phyloP scores from a whole-genome alignment of 2,797 vertebrate species.

The Gallinago stenura region DNA sequence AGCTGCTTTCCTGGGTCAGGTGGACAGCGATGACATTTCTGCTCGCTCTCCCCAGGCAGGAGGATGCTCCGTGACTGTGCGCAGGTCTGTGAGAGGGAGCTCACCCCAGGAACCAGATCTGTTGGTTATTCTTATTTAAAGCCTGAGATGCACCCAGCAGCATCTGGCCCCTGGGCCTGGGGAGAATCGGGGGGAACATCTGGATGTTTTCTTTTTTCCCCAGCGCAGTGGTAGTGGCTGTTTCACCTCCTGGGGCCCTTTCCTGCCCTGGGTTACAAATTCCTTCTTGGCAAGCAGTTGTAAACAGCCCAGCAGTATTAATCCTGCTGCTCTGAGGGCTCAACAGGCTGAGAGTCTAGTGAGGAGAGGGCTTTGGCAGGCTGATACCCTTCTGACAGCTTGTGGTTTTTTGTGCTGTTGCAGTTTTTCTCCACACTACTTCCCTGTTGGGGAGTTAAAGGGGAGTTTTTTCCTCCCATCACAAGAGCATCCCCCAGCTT shows the following conservation, averaged over 20 bases:
- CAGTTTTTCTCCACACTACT: background rate
- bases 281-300: background rate
- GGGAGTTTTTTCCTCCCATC: background rate
- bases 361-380: background rate
- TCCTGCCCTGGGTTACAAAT: background rate
- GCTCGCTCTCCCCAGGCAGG: background rate
- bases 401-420: background rate
- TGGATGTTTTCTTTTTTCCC: background rate
- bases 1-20: background rate
- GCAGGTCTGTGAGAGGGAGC: background rate
- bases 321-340: background rate
- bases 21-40: background rate
- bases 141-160: background rate
- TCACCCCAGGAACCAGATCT: background rate
- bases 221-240: background rate
- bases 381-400: background rate
- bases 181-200: accelerated
- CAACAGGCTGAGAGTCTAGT: background rate
- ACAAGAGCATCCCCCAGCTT: background rate
- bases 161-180: background rate
- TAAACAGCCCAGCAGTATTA: background rate
- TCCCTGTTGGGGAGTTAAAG: background rate
- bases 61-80: background rate
- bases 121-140: background rate
- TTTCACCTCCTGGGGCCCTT: background rate